A percentile compares a stretch with the other conserved stretches of the same genome.
phyloP scores from a whole-genome alignment of 2,888 invertebrate genomes.

The Apantesis nais region DNA sequence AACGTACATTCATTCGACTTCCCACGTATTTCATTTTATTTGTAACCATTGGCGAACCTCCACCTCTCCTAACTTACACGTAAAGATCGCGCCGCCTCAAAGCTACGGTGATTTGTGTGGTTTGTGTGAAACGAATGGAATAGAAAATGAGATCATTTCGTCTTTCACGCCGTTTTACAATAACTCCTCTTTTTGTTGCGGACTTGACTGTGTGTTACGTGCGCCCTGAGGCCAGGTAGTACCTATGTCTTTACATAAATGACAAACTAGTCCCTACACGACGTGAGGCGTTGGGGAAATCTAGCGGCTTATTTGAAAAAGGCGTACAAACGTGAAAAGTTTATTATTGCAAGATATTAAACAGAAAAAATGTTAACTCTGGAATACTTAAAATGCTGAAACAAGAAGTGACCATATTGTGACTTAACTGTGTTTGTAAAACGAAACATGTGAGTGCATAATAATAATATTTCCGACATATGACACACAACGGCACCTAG shows the following conservation, averaged over 20 bases:
- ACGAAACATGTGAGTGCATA: too few relatives aligned
- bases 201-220: constrained; percentile 32
- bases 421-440: neutral
- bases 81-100: constrained; percentile 37
- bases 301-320: constrained; percentile 5
- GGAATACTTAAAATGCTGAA: neutral
- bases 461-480: too few relatives aligned
- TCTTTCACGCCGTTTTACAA: constrained; percentile 55
- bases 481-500: too few relatives aligned
- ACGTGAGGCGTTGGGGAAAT: constrained; percentile 10
- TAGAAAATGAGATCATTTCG: constrained; percentile 73
- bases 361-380: neutral
- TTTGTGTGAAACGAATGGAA: constrained; percentile 70
- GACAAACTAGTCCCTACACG: constrained; percentile 12
- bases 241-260: constrained; percentile 1
- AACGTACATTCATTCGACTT: neutral
- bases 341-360: neutral
- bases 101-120: constrained; percentile 70
- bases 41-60: neutral
- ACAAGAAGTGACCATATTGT: neutral
- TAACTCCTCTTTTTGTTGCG: constrained; percentile 40
- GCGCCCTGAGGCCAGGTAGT: constrained; percentile 7
- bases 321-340: neutral
- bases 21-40: neutral
- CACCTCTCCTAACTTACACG: constrained; percentile 33